A percentile compares a stretch with the other conserved stretches of the same genome.
Conservation (phyloP, 2,888 invertebrate species). For the Ferdinandea cuprea region DNA sequence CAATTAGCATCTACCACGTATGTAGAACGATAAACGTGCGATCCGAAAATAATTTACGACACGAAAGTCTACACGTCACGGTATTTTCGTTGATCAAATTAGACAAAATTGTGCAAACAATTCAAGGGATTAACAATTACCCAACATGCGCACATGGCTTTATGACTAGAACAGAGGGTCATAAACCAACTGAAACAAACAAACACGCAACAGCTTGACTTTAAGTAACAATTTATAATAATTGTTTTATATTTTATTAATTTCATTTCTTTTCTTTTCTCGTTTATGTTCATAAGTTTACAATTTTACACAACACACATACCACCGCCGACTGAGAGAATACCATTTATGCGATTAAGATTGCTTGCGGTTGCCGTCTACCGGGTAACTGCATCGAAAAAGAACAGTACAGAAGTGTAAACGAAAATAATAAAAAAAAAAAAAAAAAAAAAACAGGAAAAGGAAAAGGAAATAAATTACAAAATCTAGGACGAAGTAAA, state of each 20-base stretch:
- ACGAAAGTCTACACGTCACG: neutral
- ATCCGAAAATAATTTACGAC: constrained; percentile 20
- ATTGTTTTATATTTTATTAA: constrained; percentile 49
- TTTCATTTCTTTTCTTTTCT: constrained; percentile 11
- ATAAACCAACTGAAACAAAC: neutral
- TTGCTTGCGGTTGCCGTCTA: constrained; percentile 21
- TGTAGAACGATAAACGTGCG: neutral
- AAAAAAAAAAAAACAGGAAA: constrained; percentile 9
- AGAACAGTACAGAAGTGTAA: constrained; percentile 4
- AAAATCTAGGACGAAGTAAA: constrained; percentile 51
- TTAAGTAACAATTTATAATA: constrained; percentile 7
- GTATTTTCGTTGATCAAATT: neutral
- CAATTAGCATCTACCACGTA: constrained; percentile 38
- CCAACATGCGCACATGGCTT: constrained; percentile 16
- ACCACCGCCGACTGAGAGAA: constrained; percentile 17
- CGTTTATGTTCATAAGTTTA: constrained; percentile 27
- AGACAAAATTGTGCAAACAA: constrained; percentile 5
- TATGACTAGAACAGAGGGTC: neutral
- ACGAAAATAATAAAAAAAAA: too few relatives aligned
- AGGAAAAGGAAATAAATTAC: constrained; percentile 62
- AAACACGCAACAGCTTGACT: neutral
- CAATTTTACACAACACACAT: constrained; percentile 51
- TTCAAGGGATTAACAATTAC: neutral
- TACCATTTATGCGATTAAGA: constrained; percentile 7
- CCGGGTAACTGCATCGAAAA: constrained; percentile 12